phyloP scores from a whole-genome alignment of 2,888 invertebrate genomes.

The Drosophila trichaetosa region DNA sequence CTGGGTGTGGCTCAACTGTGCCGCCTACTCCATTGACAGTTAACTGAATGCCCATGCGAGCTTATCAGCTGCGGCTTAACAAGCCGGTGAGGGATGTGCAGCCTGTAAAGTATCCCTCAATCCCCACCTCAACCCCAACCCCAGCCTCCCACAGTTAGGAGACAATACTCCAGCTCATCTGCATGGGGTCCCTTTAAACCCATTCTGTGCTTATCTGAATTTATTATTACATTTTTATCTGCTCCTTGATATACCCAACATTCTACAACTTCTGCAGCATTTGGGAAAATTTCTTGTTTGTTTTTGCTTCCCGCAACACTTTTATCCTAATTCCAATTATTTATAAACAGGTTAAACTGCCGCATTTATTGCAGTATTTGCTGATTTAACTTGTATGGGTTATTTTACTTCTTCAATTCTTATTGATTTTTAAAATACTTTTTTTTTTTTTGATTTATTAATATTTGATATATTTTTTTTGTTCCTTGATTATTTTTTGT shows the following conservation, averaged over 20 bases:
- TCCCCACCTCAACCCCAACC: background rate
- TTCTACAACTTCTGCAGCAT: background rate
- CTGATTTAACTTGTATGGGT: background rate
- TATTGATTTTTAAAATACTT: background rate
- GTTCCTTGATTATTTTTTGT: background rate
- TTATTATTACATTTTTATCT: constrained; percentile 17
- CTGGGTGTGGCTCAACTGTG: constrained; percentile 33
- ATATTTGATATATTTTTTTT: background rate
- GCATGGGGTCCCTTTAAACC: background rate
- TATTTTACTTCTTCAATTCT: background rate
- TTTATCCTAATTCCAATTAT: background rate
- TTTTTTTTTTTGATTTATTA: background rate
- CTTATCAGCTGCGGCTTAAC: constrained; percentile 49
- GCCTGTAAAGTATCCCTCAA: constrained; percentile 16
- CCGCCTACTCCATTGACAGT: constrained; percentile 58
- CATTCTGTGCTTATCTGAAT: background rate
- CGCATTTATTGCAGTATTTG: background rate
- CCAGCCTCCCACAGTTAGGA: constrained; percentile 1
- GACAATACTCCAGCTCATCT: background rate
- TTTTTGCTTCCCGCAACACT: background rate
- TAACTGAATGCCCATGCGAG: constrained; percentile 50
- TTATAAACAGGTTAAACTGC: background rate
- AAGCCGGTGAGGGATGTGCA: constrained; percentile 41
- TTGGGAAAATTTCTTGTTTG: constrained; percentile 2
- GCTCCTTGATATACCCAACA: background rate